A percentile compares a stretch with the other conserved stretches of the same genome.
Evolutionary conservation across 2,113 vertebrate genomes (phyloP).

Genomic region (Agelaius phoeniceus): DNA sequence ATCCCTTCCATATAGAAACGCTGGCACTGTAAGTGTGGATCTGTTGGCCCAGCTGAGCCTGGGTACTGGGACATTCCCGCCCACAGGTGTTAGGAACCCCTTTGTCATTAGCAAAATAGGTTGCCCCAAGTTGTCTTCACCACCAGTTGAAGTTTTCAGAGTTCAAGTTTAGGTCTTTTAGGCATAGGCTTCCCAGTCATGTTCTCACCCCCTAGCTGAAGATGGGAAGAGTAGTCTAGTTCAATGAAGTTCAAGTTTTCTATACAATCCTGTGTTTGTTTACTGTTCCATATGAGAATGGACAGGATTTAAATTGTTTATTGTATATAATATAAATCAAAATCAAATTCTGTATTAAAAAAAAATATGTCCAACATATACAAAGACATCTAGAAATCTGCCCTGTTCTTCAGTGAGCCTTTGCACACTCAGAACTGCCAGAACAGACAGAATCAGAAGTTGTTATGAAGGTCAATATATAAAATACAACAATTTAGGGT

Average conservation of each 20-base stretch:
- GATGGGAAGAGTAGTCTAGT: background rate
- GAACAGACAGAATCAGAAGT: background rate
- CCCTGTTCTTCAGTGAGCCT: background rate
- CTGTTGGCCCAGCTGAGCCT: background rate
- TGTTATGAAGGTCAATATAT: background rate
- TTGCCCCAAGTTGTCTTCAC: too few relatives aligned
- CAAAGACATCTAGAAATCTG: background rate
- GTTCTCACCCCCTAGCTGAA: fast-evolving
- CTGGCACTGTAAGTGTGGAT: background rate
- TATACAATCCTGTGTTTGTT: background rate
- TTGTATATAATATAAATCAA: constrained; percentile 31
- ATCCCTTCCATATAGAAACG: fast-evolving
- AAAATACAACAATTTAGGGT: background rate
- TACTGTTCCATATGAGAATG: background rate
- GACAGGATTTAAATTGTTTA: constrained; percentile 38
- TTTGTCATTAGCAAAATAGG: background rate
- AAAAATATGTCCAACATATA: background rate
- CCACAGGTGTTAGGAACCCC: background rate
- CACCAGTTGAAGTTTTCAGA: background rate
- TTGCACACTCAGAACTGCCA: background rate
- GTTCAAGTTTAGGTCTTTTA: background rate
- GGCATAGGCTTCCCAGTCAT: background rate
- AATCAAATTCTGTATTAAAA: background rate
- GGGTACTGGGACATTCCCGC: fast-evolving
- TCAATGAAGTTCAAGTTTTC: background rate